A percentile compares a stretch with the other conserved stretches of the same genome.
Conservation (phyloP, 2,888 invertebrate genomes). For the Agrypnus murinus region DNA sequence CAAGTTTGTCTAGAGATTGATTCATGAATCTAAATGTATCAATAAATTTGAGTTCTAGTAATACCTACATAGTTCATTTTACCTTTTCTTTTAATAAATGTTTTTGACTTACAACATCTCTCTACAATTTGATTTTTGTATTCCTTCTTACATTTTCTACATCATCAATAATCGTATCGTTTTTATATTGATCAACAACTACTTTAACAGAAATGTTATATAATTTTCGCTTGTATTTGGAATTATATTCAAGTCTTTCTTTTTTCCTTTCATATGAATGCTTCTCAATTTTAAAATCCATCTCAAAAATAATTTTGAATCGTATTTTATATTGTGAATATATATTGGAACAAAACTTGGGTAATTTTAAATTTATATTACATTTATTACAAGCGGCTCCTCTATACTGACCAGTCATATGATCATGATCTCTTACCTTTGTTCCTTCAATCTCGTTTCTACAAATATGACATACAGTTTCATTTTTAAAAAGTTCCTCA, state of each 20-base stretch:
- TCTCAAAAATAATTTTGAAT: conserved; percentile 13
- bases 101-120: conserved; percentile 11
- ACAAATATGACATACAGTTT: conserved; percentile 13
- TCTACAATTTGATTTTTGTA: conserved; percentile 13
- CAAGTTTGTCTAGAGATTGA: conserved; percentile 13
- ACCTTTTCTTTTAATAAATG: conserved; percentile 12
- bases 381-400: conserved; percentile 14
- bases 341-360: conserved; percentile 12
- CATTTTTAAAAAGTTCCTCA: conserved; percentile 3
- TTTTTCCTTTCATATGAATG: conserved; percentile 10
- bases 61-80: conserved; percentile 7
- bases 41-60: conserved; percentile 16
- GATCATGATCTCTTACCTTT: conserved; percentile 13
- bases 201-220: conserved; percentile 19
- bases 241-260: conserved; percentile 13
- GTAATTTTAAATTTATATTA: conserved; percentile 18
- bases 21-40: conserved; percentile 16
- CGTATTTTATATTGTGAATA: conserved; percentile 13
- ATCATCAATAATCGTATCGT: conserved; percentile 15
- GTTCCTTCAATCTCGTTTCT: conserved; percentile 13
- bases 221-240: conserved; percentile 15
- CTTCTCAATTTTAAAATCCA: conserved; percentile 14
- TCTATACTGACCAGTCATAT: conserved; percentile 8
- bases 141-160: conserved; percentile 15
- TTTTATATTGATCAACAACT: conserved; percentile 15